phyloP scores from a whole-genome alignment of 2,888 invertebrate species.

The Pogonocherus hispidulus region DNA sequence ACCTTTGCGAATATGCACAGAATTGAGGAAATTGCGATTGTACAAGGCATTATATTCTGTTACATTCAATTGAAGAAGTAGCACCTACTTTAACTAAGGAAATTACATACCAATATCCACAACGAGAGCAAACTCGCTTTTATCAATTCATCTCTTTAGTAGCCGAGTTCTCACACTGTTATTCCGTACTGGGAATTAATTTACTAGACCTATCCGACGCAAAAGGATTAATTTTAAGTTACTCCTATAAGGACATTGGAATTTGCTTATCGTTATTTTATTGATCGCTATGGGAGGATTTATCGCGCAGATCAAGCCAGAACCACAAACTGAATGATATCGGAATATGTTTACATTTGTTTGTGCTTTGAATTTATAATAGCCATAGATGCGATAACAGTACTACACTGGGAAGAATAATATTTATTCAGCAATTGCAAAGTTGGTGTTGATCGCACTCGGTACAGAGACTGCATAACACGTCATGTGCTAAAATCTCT shows the following conservation, averaged over 20 bases:
- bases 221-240: constrained; percentile 50
- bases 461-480: no score
- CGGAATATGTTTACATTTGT: constrained; percentile 44
- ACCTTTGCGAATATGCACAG: no score
- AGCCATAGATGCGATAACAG: not conserved
- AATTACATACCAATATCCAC: constrained; percentile 29
- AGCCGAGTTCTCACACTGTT: constrained; percentile 54
- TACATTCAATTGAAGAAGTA: no score
- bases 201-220: constrained; percentile 42
- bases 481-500: no score
- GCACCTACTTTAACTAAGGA: no score
- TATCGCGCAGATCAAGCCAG: constrained; percentile 53
- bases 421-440: not conserved
- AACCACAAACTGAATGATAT: constrained; percentile 45
- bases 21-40: no score
- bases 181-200: constrained; percentile 49
- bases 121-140: constrained; percentile 27
- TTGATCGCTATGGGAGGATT: constrained; percentile 52
- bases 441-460: no score
- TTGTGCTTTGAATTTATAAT: constrained; percentile 47
- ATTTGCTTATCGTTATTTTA: constrained; percentile 58
- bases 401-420: not conserved
- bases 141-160: constrained; percentile 35
- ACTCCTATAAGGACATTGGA: constrained; percentile 52
- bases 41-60: no score